Evolutionary conservation across 2,797 vertebrate species (phyloP).

Genomic region (Natrix natrix): DNA sequence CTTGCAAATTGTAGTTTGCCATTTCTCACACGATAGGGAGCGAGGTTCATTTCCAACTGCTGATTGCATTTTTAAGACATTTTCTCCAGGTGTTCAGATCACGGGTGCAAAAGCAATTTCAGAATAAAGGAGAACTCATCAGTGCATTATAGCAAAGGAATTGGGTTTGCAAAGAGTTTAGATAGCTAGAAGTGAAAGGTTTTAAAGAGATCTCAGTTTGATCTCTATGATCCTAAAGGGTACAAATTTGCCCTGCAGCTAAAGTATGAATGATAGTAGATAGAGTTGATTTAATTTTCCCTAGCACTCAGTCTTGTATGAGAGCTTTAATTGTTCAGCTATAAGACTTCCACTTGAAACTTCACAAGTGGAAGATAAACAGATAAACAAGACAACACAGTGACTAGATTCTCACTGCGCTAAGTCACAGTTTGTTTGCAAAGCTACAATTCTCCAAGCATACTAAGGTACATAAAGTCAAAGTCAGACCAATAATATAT

Average conservation of each 20-base stretch:
- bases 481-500: not conserved
- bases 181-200: not conserved
- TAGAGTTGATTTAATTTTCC: not conserved
- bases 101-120: not conserved
- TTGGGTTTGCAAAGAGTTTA: not conserved
- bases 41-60: not conserved
- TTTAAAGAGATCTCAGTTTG: not conserved
- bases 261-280: not conserved
- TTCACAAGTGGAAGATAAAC: not conserved
- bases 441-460: not conserved
- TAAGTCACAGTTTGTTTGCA: not conserved
- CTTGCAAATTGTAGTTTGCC: not conserved
- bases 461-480: not conserved
- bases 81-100: not conserved
- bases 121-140: not conserved
- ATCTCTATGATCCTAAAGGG: not conserved
- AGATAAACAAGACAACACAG: conserved; percentile 1
- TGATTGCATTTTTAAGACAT: not conserved
- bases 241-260: not conserved
- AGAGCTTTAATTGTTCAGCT: not conserved
- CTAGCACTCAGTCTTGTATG: not conserved
- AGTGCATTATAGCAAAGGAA: not conserved
- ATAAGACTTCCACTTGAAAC: conserved; percentile 1
- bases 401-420: not conserved
- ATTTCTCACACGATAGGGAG: not conserved